A percentile compares a stretch with the other conserved stretches of the same genome.
Conservation (phyloP, 2,797 vertebrate species). For the Phrynocephalus vlangalii region DNA sequence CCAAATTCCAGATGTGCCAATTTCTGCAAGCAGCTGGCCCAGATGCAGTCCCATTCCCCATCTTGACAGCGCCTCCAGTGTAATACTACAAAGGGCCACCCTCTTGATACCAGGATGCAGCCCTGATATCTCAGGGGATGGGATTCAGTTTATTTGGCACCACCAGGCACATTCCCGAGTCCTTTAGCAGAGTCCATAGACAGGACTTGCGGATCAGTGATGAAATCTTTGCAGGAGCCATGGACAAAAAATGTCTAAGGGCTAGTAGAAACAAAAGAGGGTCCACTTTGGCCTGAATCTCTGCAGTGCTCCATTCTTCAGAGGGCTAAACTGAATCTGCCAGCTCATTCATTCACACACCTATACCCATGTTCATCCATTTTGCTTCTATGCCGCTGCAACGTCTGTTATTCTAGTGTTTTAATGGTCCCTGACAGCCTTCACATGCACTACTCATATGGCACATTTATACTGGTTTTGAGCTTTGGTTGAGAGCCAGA, state of each 20-base stretch:
- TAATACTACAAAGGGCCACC: too few relatives aligned
- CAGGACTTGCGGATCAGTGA: background rate
- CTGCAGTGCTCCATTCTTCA: background rate
- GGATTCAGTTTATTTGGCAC: too few relatives aligned
- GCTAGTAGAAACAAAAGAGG: background rate
- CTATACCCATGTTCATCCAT: background rate
- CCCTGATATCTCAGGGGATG: too few relatives aligned
- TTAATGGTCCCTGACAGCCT: background rate
- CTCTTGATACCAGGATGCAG: too few relatives aligned
- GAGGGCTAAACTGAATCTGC: too few relatives aligned
- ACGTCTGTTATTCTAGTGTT: background rate
- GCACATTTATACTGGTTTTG: background rate
- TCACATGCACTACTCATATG: background rate
- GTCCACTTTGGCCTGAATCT: background rate
- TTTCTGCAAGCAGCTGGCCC: too few relatives aligned
- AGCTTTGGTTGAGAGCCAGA: background rate
- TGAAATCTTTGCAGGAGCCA: background rate
- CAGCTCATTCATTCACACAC: too few relatives aligned
- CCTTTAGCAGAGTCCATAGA: background rate
- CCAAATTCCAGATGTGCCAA: too few relatives aligned
- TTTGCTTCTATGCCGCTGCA: background rate
- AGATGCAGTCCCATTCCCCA: too few relatives aligned
- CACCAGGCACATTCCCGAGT: too few relatives aligned
- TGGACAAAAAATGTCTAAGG: background rate
- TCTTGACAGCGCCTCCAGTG: too few relatives aligned